phyloP scores from a whole-genome alignment of 2,888 invertebrate genomes.

The Sylvicola cinctus region DNA sequence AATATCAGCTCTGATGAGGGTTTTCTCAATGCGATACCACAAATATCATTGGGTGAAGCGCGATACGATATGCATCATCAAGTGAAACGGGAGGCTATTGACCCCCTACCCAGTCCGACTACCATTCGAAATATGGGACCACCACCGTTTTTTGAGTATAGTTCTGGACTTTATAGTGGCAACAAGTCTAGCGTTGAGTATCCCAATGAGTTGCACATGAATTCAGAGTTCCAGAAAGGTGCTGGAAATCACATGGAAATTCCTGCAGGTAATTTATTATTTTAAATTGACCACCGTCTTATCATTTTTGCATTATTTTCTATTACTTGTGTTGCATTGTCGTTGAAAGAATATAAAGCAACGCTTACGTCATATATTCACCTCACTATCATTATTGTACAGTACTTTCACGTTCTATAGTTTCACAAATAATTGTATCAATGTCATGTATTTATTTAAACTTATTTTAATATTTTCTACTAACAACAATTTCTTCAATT shows the following conservation, averaged over 20 bases:
- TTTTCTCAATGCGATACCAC: constrained; percentile 22
- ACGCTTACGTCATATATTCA: too few species aligned
- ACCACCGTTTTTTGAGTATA: constrained; percentile 10
- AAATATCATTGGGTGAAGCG: constrained; percentile 21
- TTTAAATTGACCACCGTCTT: not conserved
- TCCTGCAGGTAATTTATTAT: constrained; percentile 19
- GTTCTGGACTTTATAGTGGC: constrained; percentile 8
- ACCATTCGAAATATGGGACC: constrained; percentile 7
- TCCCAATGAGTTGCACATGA: constrained; percentile 22
- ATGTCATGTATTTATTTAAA: too few species aligned
- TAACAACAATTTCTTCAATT: not conserved
- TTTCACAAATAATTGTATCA: too few species aligned
- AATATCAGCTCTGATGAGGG: constrained; percentile 21
- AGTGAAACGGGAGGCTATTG: constrained; percentile 19
- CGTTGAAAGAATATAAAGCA: too few species aligned
- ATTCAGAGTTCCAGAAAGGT: constrained; percentile 22
- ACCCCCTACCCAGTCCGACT: constrained; percentile 8
- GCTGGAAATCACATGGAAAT: constrained; percentile 26
- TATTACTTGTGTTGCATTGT: too few species aligned
- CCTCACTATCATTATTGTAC: too few species aligned
- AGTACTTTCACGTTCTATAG: too few species aligned
- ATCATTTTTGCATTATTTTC: not conserved
- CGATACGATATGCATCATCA: constrained; percentile 19
- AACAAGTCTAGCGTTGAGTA: constrained; percentile 14
- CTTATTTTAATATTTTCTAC: too few species aligned